Evolutionary conservation across 2,888 invertebrate species (phyloP).

Genomic region (Diaprepes abbreviatus): DNA sequence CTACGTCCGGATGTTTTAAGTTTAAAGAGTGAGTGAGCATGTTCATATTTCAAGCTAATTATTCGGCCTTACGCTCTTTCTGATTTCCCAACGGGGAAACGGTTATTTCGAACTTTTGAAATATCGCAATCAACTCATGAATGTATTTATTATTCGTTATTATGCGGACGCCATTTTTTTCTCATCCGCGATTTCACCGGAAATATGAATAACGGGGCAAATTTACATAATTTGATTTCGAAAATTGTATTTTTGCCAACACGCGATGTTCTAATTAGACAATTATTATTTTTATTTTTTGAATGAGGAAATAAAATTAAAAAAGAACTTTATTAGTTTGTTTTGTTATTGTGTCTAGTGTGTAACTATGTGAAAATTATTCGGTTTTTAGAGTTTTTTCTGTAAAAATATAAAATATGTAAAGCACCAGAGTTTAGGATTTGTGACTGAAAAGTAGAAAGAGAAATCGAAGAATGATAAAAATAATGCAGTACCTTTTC

Average conservation of each 20-base stretch:
- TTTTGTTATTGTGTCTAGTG: too few relatives aligned
- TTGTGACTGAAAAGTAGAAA: too few relatives aligned
- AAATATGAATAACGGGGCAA: constrained; percentile 38
- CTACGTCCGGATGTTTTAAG: constrained; percentile 24
- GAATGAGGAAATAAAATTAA: too few relatives aligned
- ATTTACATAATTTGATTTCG: constrained; percentile 61
- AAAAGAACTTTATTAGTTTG: too few relatives aligned
- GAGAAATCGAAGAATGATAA: too few relatives aligned
- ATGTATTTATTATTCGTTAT: constrained; percentile 36
- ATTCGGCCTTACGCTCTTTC: constrained; percentile 57
- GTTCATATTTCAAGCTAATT: constrained; percentile 53
- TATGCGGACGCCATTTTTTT: constrained; percentile 32
- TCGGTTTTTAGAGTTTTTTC: too few relatives aligned
- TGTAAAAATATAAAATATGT: too few relatives aligned
- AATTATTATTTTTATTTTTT: neutral
- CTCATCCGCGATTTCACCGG: constrained; percentile 42
- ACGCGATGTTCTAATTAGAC: neutral
- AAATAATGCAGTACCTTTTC: too few relatives aligned
- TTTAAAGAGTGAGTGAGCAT: constrained; percentile 28
- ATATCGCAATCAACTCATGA: constrained; percentile 53
- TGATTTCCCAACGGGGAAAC: constrained; percentile 59
- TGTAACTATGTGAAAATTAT: too few relatives aligned
- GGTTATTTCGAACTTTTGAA: constrained; percentile 55
- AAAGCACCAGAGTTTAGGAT: too few relatives aligned
- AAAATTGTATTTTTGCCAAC: neutral